Base-by-base conservation (phyloP, 2,113 vertebrate genomes). In the Syrmaticus mikado region DNA sequence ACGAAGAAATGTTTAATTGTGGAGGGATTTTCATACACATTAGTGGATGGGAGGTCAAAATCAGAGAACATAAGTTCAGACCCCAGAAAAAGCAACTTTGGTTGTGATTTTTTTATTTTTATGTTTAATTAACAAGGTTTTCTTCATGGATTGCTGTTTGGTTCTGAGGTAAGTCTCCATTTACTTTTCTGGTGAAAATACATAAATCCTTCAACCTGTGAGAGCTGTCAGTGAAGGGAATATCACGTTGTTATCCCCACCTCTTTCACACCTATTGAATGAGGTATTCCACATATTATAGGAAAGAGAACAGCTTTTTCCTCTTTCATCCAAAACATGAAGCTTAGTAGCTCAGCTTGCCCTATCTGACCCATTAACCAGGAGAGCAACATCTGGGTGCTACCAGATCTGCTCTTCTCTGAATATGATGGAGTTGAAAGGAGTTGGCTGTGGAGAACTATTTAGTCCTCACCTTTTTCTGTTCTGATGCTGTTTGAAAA, bases 51-150 rank as follows among this genome's bases (percentile, higher is more conserved):
- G 40, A 95, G 91, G 91, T 93, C 93, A 96, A 64, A 83, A 48
- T 74, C 43, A 80, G 76, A 87, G 96, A 91, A 94, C 87, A 90
- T 64, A 91, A 96, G 91, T 85, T 92, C 94, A 95, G 82, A 61
- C 46, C 57, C 61, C 73, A 45, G 53, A 91, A 94, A 79, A 77
- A 36, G 53, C 3, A 4, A 65, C 36, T 87, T 32, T 32, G 52
- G 52, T 17, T 28, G 52, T 53, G 52, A 10, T 57, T 57, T 57
- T 57, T 57, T 57, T 87, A 27, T 74, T 91, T 92, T 85, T 60
- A 13, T 68, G 74, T 75, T 46, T 45, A 68, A 64, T 87, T 87
- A 34, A 9, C 4, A 40, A 24, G 8, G 1, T 57, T 46, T 71
- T 43, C 73, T 71, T 40, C 17, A 28, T 24, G 85, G 48, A 46